Evolutionary conservation across 37 sponge, comb jelly and placozoan species (phyloP).

Genomic region (Amphimedon queenslandica): DNA sequence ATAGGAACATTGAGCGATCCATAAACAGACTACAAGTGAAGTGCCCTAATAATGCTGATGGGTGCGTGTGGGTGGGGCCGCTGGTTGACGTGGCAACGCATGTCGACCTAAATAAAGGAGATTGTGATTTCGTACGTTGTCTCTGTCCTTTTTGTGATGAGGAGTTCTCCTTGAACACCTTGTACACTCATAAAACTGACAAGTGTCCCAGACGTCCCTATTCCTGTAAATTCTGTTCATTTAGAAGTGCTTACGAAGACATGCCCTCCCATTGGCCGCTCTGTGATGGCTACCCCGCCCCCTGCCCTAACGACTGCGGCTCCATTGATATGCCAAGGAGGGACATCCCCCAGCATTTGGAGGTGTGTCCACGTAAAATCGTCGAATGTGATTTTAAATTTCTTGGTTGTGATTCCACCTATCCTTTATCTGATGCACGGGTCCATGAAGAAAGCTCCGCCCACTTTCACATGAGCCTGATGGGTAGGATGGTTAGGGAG

Average conservation of each 20-base stretch:
- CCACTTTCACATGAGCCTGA: conserved; percentile 4
- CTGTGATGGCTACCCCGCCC: conserved; percentile 26
- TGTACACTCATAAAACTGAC: conserved; percentile 12
- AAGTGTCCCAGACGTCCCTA: conserved; percentile 21
- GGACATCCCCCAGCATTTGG: conserved; percentile 15
- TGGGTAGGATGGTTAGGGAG: neutral
- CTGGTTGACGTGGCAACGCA: conserved; percentile 26
- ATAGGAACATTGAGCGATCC: conserved; percentile 20
- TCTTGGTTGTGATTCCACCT: conserved; percentile 25
- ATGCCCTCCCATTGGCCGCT: conserved; percentile 21
- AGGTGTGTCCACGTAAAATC: conserved; percentile 6
- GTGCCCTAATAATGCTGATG: conserved; percentile 34
- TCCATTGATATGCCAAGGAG: neutral
- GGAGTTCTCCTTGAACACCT: neutral
- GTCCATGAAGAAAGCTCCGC: conserved; percentile 1
- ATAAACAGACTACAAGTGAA: conserved; percentile 26
- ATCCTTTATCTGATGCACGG: neutral
- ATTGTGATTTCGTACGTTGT: conserved; percentile 12
- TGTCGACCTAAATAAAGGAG: conserved; percentile 22
- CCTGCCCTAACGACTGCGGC: conserved; percentile 33
- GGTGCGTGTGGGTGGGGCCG: conserved; percentile 49
- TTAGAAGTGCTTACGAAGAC: conserved; percentile 15
- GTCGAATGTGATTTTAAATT: conserved; percentile 37
- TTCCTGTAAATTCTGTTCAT: conserved; percentile 26
- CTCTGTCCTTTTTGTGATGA: conserved; percentile 23